phyloP scores from a whole-genome alignment of 2,113 vertebrate genomes.

The Columba livia region DNA sequence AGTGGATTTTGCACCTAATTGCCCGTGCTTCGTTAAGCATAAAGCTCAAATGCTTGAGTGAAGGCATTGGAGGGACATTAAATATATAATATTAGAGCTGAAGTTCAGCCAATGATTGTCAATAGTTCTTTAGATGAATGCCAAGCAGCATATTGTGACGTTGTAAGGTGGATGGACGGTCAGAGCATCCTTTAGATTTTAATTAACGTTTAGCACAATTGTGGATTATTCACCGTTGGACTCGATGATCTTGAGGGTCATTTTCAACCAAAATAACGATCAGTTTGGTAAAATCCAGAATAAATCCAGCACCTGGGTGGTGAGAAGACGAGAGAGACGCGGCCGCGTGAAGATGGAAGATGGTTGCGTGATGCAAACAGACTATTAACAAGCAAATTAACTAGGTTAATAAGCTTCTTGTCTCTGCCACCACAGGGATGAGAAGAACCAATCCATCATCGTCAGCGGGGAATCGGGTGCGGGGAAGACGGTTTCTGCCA shows the following conservation, averaged over 20 bases:
- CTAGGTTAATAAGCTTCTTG: background rate
- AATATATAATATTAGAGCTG: background rate
- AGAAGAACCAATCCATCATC: slow-evolving; percentile 98
- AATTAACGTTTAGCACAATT: too few species aligned
- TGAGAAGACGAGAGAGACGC: rapidly evolving
- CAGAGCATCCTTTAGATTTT: too few species aligned
- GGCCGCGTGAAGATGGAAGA: rapidly evolving
- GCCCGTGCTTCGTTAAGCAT: background rate
- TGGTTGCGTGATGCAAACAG: rapidly evolving
- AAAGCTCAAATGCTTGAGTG: background rate
- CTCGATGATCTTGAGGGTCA: too few species aligned
- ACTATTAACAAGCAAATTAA: rapidly evolving
- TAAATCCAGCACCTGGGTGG: background rate
- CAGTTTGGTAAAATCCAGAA: background rate
- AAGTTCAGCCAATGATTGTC: background rate
- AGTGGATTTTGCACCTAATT: rapidly evolving
- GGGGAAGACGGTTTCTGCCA: slow-evolving; percentile 95
- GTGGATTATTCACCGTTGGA: background rate
- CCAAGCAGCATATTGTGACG: too few species aligned
- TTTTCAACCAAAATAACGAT: too few species aligned
- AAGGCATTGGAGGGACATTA: background rate
- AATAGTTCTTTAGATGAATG: too few species aligned
- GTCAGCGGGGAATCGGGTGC: slow-evolving; percentile 96
- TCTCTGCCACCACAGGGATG: slow-evolving; percentile 78
- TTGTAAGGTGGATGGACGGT: too few species aligned